A percentile compares a stretch with the other conserved stretches of the same genome.
phyloP scores from a whole-genome alignment of 2,797 vertebrate species.

The Aldrovandia affinis region DNA sequence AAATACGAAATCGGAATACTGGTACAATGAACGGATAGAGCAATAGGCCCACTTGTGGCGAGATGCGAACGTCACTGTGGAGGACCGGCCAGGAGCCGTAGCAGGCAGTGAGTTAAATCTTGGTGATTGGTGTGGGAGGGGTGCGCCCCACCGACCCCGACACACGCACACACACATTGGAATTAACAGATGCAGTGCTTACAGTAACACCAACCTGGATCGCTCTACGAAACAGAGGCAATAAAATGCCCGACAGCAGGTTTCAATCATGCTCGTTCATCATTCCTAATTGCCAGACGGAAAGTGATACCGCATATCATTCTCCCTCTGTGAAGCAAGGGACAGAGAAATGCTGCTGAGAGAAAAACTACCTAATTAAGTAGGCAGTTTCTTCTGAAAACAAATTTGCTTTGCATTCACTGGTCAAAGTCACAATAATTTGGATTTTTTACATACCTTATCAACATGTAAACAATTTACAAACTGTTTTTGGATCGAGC shows the following conservation, averaged over 20 bases:
- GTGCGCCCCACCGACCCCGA: neutral
- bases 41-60: neutral
- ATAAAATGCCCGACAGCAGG: neutral
- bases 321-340: neutral
- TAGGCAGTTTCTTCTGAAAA: too few relatives aligned
- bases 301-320: neutral
- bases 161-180: neutral
- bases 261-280: neutral
- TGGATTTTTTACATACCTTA: too few relatives aligned
- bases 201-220: neutral
- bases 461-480: too few relatives aligned
- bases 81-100: too few relatives aligned
- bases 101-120: too few relatives aligned
- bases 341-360: neutral
- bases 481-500: neutral
- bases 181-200: neutral
- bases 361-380: neutral
- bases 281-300: neutral
- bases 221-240: neutral
- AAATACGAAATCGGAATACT: neutral
- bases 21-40: neutral
- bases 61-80: too few relatives aligned
- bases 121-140: neutral
- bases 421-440: neutral
- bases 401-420: neutral